Evolutionary conservation across 2,888 invertebrate species (phyloP).

Genomic region (Embidobia sp.): DNA sequence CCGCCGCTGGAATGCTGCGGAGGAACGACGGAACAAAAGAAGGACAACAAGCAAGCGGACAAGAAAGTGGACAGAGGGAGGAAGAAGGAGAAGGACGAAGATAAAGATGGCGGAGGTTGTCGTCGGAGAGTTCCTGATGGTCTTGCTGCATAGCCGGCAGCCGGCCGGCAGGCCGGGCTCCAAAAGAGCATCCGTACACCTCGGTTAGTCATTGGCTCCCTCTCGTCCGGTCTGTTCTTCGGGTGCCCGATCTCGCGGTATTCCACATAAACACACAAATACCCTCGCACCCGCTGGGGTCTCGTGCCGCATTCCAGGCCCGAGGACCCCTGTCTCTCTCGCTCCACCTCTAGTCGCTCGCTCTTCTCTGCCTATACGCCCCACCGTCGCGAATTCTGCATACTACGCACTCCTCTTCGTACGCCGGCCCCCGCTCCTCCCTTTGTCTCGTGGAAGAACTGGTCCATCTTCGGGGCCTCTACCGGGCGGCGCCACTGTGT

Average conservation of each 20-base stretch:
- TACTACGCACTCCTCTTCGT: conserved; percentile 40
- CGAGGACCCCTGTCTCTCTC: conserved; percentile 29
- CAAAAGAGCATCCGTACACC: conserved; percentile 78
- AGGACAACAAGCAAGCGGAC: conserved; percentile 60
- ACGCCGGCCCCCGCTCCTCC: conserved; percentile 21
- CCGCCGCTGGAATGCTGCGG: conserved; percentile 29
- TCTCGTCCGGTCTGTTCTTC: conserved; percentile 43
- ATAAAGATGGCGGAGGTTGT: conserved; percentile 69
- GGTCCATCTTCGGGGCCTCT: conserved; percentile 62
- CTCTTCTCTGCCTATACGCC: conserved; percentile 7
- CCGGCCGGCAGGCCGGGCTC: conserved; percentile 61
- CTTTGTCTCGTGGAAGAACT: conserved; percentile 35
- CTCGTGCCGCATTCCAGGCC: conserved; percentile 80
- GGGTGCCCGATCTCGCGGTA: conserved; percentile 69
- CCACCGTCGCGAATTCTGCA: conserved; percentile 39
- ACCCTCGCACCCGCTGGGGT: conserved; percentile 76
- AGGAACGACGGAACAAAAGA: conserved; percentile 21
- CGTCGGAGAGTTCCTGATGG: conserved; percentile 75
- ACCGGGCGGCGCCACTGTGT: conserved; percentile 71
- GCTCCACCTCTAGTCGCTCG: not conserved
- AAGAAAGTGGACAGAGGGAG: too few species aligned
- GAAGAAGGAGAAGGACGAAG: conserved; percentile 61
- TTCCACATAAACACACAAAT: conserved; percentile 81
- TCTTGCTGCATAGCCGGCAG: conserved; percentile 77
- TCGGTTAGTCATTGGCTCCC: conserved; percentile 80